Base-by-base conservation (phyloP, 2,797 vertebrate genomes). In the Balearica regulorum region DNA sequence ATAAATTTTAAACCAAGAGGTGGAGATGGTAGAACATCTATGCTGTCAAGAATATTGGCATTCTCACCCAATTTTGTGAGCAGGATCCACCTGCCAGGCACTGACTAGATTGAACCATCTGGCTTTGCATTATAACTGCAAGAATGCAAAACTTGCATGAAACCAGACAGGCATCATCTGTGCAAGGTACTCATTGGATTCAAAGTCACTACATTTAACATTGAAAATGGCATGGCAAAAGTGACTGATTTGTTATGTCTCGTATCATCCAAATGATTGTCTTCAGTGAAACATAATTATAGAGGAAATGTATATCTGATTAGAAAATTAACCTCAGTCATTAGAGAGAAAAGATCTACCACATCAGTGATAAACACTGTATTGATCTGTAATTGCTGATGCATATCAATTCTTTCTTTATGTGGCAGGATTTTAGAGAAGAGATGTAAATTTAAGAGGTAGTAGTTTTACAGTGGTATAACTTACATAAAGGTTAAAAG, bases 41-140 rank as follows among this genome's bases (percentile, higher is more conserved):
- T 78, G 62, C 85, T 83, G 61, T 93, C 70, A 89, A 46, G 81
- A 87, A 76, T 25, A n/a, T 55, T 93, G 96, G 62, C 88, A 46
- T 82, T 81, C 35, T 41, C 71, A n/a, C 64, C 39, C 31, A 26
- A 10, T 84, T 91, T 70, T 84, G 55, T 60, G 39, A 94, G 91
- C 66, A 64, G 60, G 51, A 92, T 84, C 60, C 58, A 90, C 73
- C 95, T 93, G 87, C 70, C 55, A 92, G 77, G 55, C 21, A 2
- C 53, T 93, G 88, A 84, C 76, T 86, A n/a, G 85, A 90, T 73
- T 90, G 81, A 86, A 41, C 86, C 80, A 90, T 90, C 88, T 96
- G 91, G 61, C 35, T 94, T 71, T 93, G 82, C 76, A 33, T 95
- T 85, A 29, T 41, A 96, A 58, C 78, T 83, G 41, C 28, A 82